These are phyloP conservation scores for Patella pellucida DNA, from an alignment of 2,888 invertebrate species.

Conservation along the genomic window DNA sequence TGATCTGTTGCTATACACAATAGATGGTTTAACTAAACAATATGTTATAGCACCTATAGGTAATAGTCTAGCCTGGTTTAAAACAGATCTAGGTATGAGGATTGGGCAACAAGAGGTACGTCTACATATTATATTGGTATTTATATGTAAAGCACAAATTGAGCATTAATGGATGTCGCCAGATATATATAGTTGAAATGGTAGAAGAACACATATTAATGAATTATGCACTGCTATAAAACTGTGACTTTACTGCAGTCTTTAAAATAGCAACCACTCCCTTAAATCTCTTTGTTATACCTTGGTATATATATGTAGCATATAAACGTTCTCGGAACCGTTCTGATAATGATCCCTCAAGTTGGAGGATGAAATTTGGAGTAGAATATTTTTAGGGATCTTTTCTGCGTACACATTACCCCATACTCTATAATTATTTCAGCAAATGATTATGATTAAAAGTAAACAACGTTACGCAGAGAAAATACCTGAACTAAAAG, in stretches of 20 bases:
- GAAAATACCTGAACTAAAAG: slow-evolving; percentile 47
- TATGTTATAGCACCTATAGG: slow-evolving; percentile 56
- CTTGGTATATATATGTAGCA: too few species aligned
- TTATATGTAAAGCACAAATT: too few species aligned
- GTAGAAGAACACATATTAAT: too few species aligned
- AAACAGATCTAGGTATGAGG: slow-evolving; percentile 60
- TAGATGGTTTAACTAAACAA: slow-evolving; percentile 59
- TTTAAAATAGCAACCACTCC: too few species aligned
- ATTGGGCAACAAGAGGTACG: slow-evolving; percentile 54
- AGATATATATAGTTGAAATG: too few species aligned
- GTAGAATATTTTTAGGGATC: neutral
- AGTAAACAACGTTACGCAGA: slow-evolving; percentile 41
- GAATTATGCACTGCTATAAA: too few species aligned
- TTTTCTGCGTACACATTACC: neutral
- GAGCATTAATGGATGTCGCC: too few species aligned
- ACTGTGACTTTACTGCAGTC: too few species aligned
- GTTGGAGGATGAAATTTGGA: too few species aligned
- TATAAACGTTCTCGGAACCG: too few species aligned
- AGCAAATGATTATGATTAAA: slow-evolving; percentile 44
- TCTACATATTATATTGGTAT: neutral
- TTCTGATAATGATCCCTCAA: too few species aligned
- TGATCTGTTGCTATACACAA: slow-evolving; percentile 57
- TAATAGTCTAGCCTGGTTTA: slow-evolving; percentile 54
- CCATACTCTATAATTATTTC: neutral
- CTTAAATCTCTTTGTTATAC: too few species aligned